Conservation (phyloP, 2,797 vertebrate genomes). For the Forpus xanthops region DNA sequence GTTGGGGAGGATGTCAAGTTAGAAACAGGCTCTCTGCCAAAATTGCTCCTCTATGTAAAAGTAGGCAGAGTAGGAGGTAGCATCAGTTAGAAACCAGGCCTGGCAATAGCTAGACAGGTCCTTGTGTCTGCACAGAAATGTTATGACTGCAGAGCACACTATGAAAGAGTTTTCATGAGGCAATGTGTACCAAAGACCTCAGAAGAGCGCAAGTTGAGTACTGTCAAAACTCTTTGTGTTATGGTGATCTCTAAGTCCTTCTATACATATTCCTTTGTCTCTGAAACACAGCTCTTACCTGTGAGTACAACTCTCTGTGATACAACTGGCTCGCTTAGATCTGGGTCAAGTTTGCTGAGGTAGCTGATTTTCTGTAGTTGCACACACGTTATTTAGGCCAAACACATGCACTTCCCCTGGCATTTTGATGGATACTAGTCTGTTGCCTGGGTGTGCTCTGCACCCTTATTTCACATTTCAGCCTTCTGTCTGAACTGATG, state of each 20-base stretch:
- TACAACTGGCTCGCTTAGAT: fast-evolving
- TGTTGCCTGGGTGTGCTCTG: not conserved
- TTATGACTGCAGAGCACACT: not conserved
- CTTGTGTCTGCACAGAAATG: not conserved
- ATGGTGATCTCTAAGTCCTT: not conserved
- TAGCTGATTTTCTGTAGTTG: not conserved
- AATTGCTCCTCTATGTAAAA: not conserved
- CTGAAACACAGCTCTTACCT: not conserved
- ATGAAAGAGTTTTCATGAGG: not conserved
- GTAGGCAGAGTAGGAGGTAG: not conserved
- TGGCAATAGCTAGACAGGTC: not conserved
- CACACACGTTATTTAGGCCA: not conserved
- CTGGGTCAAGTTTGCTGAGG: not conserved
- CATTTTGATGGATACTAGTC: not conserved
- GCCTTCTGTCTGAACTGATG: not conserved
- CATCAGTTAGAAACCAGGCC: not conserved
- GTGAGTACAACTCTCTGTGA: fast-evolving
- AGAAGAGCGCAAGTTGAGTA: not conserved
- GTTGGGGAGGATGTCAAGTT: not conserved
- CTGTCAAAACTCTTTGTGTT: not conserved
- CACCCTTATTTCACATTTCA: not conserved
- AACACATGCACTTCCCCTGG: not conserved
- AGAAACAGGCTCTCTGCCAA: not conserved
- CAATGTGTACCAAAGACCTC: not conserved
- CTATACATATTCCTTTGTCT: not conserved